Evolutionary conservation across 2,113 vertebrate species (phyloP).

Genomic region (Rhynchomys soricoides): DNA sequence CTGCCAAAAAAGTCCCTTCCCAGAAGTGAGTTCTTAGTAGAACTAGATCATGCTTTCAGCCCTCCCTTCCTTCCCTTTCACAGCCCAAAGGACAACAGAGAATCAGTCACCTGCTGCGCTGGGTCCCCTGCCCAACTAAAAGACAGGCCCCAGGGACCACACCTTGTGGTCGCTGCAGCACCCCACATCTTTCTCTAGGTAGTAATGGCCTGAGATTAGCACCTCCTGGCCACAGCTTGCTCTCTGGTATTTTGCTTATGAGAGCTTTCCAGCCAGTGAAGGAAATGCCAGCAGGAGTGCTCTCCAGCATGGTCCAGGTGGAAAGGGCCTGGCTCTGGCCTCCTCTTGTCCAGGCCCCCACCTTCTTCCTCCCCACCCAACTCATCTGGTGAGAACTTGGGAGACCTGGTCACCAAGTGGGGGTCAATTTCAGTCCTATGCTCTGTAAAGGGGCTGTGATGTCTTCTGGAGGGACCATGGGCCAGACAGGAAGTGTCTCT

Average conservation of each 20-base stretch:
- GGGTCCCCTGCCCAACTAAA: neutral
- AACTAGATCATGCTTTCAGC: neutral
- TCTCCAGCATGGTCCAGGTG: neutral
- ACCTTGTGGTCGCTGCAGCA: neutral
- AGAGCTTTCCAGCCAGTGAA: neutral
- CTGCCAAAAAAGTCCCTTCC: no score
- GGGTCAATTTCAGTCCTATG: neutral
- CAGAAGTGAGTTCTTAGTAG: neutral
- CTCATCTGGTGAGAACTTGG: neutral
- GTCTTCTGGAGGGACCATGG: neutral
- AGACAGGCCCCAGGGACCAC: neutral
- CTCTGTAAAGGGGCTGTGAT: neutral
- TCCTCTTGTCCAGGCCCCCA: neutral
- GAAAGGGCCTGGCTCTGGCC: neutral
- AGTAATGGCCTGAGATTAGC: no score
- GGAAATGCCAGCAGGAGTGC: neutral
- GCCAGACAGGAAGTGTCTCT: neutral
- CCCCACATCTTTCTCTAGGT: neutral
- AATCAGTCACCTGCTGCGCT: neutral
- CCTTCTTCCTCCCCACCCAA: neutral
- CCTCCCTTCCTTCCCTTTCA: neutral
- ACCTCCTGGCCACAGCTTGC: neutral
- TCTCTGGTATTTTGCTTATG: neutral
- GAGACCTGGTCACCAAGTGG: neutral
- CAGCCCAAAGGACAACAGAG: neutral